These are phyloP conservation scores for Leptopilina drosophilae DNA, from an alignment of 2,888 invertebrate species.

Conservation along the genomic window DNA sequence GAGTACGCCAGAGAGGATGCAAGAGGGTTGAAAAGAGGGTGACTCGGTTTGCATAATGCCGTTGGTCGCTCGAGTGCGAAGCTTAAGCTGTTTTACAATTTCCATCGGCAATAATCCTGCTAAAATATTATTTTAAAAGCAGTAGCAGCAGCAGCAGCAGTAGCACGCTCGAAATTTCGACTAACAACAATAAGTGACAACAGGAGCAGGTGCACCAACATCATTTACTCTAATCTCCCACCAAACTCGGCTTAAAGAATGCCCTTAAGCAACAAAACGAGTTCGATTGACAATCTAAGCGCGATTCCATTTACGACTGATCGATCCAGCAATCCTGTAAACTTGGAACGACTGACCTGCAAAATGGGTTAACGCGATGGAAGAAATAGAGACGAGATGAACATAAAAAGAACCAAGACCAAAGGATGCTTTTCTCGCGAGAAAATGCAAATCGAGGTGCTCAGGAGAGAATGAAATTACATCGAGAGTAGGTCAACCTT, in stretches of 20 bases:
- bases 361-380: constrained; percentile 41
- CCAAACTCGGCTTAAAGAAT: constrained; percentile 59
- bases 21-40: constrained; percentile 52
- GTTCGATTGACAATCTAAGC: constrained; percentile 65
- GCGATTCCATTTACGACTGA: constrained; percentile 55
- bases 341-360: constrained; percentile 52
- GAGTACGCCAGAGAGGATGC: constrained; percentile 7
- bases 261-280: background rate
- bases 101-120: constrained; percentile 69
- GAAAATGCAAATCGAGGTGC: constrained; percentile 22
- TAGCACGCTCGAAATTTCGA: constrained; percentile 5
- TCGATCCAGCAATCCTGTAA: constrained; percentile 48
- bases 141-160: background rate
- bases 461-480: background rate
- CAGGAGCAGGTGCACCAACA: constrained; percentile 71
- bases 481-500: background rate
- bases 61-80: constrained; percentile 65
- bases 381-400: constrained; percentile 12
- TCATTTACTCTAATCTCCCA: constrained; percentile 70
- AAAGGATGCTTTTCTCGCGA: constrained; percentile 9
- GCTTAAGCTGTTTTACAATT: constrained; percentile 70
- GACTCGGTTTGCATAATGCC: constrained; percentile 71
- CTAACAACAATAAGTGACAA: constrained; percentile 46
- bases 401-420: constrained; percentile 19
- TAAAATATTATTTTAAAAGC: constrained; percentile 72